phyloP scores from a whole-genome alignment of 2,888 invertebrate species.

The Aethes cnicana region DNA sequence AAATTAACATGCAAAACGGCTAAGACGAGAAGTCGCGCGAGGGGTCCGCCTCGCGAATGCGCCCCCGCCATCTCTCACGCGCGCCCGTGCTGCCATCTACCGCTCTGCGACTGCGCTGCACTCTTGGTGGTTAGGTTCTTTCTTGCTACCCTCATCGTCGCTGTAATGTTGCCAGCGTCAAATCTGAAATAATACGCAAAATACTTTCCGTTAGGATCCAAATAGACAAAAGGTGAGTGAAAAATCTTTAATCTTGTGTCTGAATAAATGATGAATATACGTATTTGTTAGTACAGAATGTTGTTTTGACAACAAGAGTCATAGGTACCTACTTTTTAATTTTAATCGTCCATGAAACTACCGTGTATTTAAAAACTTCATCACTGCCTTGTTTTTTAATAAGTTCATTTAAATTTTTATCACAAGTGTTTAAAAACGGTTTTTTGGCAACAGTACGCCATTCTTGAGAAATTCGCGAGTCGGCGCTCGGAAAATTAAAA shows the following conservation, averaged over 20 bases:
- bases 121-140: constrained; percentile 35
- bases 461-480: neutral
- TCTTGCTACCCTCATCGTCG: constrained; percentile 33
- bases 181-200: constrained; percentile 7
- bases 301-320: no score
- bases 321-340: no score
- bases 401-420: no score
- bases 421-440: no score
- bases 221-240: no score
- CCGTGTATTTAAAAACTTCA: no score
- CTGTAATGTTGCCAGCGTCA: neutral
- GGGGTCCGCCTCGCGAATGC: constrained; percentile 62
- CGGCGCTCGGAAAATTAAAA: constrained; percentile 9
- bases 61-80: constrained; percentile 68
- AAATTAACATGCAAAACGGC: constrained; percentile 75
- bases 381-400: no score
- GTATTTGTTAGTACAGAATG: no score
- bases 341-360: no score
- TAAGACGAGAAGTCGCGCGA: constrained; percentile 69
- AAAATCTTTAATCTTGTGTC: no score
- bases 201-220: neutral
- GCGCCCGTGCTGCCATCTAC: constrained; percentile 67
- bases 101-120: constrained; percentile 45
- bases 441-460: neutral
- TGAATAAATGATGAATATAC: no score